Evolutionary conservation across 2,113 vertebrate species (phyloP).

Genomic region (Sarotherodon lohbergeri): DNA sequence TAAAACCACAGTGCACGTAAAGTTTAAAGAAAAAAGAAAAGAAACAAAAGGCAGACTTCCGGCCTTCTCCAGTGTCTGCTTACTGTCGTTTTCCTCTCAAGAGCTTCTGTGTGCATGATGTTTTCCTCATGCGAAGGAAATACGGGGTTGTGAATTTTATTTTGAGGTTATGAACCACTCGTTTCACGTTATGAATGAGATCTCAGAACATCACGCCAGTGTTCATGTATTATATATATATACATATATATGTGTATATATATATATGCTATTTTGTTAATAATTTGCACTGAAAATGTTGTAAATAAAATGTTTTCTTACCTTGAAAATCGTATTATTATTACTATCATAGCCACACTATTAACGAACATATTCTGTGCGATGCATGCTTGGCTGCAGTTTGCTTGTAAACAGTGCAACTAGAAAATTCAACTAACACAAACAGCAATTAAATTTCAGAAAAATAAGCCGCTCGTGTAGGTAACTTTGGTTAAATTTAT

Average conservation of each 20-base stretch:
- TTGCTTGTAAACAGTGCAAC: background rate
- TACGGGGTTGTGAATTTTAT: constrained; percentile 53
- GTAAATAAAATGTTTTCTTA: constrained; percentile 98
- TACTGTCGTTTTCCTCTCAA: constrained; percentile 7
- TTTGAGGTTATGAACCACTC: constrained; percentile 62
- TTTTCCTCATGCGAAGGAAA: constrained; percentile 38
- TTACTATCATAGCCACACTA: background rate
- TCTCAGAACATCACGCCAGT: constrained; percentile 51
- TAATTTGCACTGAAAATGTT: constrained; percentile 84
- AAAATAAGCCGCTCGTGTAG: background rate
- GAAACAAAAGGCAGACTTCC: background rate
- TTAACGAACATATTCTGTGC: background rate
- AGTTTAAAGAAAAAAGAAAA: background rate
- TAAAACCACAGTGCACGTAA: background rate
- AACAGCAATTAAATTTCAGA: background rate
- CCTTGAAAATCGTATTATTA: constrained; percentile 61
- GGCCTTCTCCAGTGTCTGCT: background rate
- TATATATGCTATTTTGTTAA: constrained; percentile 72
- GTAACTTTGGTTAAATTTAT: background rate
- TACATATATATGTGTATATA: constrained; percentile 63
- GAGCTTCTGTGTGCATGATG: constrained; percentile 35
- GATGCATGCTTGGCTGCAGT: background rate
- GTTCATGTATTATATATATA: constrained; percentile 58
- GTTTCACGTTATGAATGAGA: constrained; percentile 43
- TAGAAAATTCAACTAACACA: background rate